Evolutionary conservation across 2,888 invertebrate species (phyloP), one percentile per base, ranked within the genome.

Genomic region (Heterodera filipjevi): DNA sequence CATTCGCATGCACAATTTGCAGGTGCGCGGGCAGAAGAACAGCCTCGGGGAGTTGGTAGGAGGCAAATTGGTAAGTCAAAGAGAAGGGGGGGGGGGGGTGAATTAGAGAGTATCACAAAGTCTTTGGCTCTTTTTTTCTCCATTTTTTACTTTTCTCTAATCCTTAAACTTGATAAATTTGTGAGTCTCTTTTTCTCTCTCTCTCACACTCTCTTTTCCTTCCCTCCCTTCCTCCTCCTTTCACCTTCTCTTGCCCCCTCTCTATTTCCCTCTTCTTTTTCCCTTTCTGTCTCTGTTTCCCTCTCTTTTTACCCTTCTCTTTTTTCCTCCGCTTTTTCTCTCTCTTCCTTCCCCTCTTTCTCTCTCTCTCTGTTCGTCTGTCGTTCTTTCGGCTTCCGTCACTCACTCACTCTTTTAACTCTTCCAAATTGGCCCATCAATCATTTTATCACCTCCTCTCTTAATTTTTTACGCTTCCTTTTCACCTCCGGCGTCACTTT

Each of bases 1-100:
- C n/a, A 70, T 79, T 27, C 33, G 79, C n/a, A 70, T 49, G 49
- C 64, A 71, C 53, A 79, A 79, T 39, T 71, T 79, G 66, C 75
- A 75, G n/a, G n/a, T 73, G n/a, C 75, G 27, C 59, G 59, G 59
- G 2, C 59, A 59, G n/a, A 22, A 59, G 22, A 59, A 59, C 59
- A 59, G 27, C 12, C 59, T 6, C 59, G 59, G 59, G 10, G 59
- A 8, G 5, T 5, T 59, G 19, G 59, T 27, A 8, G 59, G n/a
- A n/a, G 27, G 27, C 59, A 59, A 59, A 59, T 59, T 59, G 59
- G 59, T 59, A 8, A 59, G 59, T 59, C 49, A 49, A 49, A n/a
- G n/a, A n/a, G n/a, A 19, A 49, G 49, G 19, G 49, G 14, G 12
- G 19, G 49, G 14, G 16, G 3, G 49, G 16, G 3, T 49, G 14